Evolutionary conservation across 2,888 invertebrate species (phyloP).

Genomic region (Rhopalosiphum nymphaeae): DNA sequence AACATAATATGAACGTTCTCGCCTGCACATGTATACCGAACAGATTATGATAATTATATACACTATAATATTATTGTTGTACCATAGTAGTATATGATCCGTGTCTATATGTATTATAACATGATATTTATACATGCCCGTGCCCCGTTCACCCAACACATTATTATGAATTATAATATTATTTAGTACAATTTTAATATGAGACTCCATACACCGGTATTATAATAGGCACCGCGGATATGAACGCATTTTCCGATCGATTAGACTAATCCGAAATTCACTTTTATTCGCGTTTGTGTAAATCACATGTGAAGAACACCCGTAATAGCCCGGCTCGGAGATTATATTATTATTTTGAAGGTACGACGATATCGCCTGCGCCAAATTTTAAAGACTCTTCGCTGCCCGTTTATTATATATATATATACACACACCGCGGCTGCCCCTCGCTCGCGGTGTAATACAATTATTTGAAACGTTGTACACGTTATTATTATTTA

Average conservation of each 20-base stretch:
- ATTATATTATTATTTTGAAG: conserved; percentile 36
- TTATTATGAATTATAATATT: not conserved
- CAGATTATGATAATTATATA: not conserved
- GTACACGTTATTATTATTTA: not conserved
- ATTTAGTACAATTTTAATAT: not conserved
- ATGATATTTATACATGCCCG: not conserved
- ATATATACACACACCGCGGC: not conserved
- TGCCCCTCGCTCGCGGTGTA: not conserved
- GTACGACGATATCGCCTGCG: not conserved
- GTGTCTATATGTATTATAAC: not conserved
- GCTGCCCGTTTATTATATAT: not conserved
- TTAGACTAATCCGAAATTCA: conserved; percentile 49
- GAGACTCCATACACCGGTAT: not conserved
- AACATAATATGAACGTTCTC: not conserved
- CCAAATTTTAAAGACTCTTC: not conserved
- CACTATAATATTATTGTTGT: not conserved
- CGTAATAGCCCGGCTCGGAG: conserved; percentile 27
- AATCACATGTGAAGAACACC: conserved; percentile 29
- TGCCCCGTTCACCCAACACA: not conserved
- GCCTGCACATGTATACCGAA: not conserved
- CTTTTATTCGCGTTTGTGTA: conserved; percentile 10
- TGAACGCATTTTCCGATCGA: conserved; percentile 54
- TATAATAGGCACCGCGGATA: not conserved
- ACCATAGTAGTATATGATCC: not conserved
- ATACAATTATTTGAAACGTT: not conserved